phyloP scores from a whole-genome alignment of 1,140 invertebrate genomes.

The Maniola jurtina region DNA sequence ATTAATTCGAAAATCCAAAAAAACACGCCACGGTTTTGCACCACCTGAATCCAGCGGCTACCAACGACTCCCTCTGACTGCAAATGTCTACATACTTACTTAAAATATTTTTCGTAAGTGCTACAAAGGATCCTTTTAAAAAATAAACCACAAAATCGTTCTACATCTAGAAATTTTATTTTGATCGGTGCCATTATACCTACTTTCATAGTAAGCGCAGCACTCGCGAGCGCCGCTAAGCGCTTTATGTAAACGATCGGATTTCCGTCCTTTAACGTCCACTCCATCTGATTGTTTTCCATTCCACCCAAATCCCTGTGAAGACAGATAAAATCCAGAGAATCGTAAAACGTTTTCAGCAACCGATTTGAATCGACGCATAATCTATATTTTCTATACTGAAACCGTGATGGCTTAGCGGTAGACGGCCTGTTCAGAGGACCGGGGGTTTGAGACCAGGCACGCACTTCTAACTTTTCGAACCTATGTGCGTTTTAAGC shows the following conservation, averaged over 20 bases:
- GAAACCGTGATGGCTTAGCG: too few relatives aligned
- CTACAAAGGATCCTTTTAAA: too few relatives aligned
- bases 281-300: conserved; percentile 53
- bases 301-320: conserved; percentile 42
- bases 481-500: too few relatives aligned
- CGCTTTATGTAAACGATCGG: conserved; percentile 44
- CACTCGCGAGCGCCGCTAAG: conserved; percentile 24
- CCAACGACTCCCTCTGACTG: too few relatives aligned
- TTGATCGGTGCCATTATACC: neutral
- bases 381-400: conserved; percentile 33
- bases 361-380: conserved; percentile 25
- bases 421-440: too few relatives aligned
- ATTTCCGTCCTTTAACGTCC: conserved; percentile 45
- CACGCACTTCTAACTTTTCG: too few relatives aligned
- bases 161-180: conserved; percentile 1
- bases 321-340: conserved; percentile 34
- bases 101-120: too few relatives aligned
- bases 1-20: too few relatives aligned
- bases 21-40: too few relatives aligned
- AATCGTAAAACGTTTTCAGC: conserved; percentile 14
- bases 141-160: neutral
- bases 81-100: too few relatives aligned
- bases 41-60: too few relatives aligned
- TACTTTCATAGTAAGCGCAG: conserved; percentile 9
- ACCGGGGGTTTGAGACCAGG: too few relatives aligned